Base-by-base conservation (phyloP, 2,113 vertebrate species). In the Rafetus swinhoei region DNA sequence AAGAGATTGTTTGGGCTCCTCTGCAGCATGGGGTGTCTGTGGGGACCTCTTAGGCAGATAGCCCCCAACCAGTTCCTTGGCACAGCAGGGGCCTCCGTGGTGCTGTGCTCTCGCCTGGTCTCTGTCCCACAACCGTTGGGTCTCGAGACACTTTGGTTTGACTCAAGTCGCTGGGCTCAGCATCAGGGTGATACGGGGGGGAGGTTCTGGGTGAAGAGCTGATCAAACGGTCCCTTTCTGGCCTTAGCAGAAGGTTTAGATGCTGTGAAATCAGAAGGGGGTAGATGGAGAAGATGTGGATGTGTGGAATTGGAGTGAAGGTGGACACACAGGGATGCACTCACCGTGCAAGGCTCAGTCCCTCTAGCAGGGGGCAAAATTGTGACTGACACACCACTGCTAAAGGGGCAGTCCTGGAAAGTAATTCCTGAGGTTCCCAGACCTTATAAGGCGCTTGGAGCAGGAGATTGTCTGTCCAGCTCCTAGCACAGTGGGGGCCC, bases 1-100 rank as follows among this genome's bases (percentile, higher is more conserved):
- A 35, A 21, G 65, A 21, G 65, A n/a, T 29, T 35, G 32, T 21
- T 72, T 35, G 65, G 32, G 8, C 35, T 21, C 18, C 9, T 21
- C 32, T 69, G 65, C 2, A 7, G 18, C 4, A 1, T 4, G 18
- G 65, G 16, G 18, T 18, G 9, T 7, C 32, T 2, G 32, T 9
- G 7, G 32, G 16, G 32, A 35, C n/a, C 32, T 7, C 62, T 2
- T 9, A 14, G 62, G 62, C 62, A 65, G 27, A 32, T 65, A 29
- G 32, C 65, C 65, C 8, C 9, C 4, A 9, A 21, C 35, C 65
- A 19, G 32, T 21, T 72, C 16, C 65, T 18, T 21, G 65, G 13
- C 5, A 5, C 13, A 14, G 60, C 27, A 65, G 60, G 27, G 60
- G 27, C 29, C 60, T 65, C 2, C 2, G 60, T 62, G 27, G 15